A percentile compares a stretch with the other conserved stretches of the same genome.
phyloP scores from a whole-genome alignment of 2,888 invertebrate species.

The Andrena bucephala region DNA sequence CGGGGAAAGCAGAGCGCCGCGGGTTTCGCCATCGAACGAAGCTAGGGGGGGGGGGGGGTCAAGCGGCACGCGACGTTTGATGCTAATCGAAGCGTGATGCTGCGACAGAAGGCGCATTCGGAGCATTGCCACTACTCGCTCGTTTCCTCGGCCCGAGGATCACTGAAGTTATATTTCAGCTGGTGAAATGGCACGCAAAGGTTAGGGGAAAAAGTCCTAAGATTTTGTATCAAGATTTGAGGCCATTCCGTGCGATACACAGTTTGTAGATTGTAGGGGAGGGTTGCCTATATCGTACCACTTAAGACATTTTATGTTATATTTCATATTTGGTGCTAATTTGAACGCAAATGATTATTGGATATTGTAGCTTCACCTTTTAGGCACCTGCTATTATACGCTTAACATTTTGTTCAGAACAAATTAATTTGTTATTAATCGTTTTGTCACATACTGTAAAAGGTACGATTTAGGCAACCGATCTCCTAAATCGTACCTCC shows the following conservation, averaged over 20 bases:
- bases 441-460: too few species aligned
- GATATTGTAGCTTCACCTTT: too few species aligned
- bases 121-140: background rate
- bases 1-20: slow-evolving; percentile 57
- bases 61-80: slow-evolving; percentile 61
- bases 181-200: background rate
- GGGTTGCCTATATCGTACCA: too few species aligned
- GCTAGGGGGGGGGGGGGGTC: slow-evolving; percentile 22
- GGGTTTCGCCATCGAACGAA: slow-evolving; percentile 52
- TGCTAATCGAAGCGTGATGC: slow-evolving; percentile 64
- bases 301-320: too few species aligned
- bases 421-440: too few species aligned
- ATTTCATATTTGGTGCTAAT: too few species aligned
- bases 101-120: slow-evolving; percentile 33
- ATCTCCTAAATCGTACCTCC: too few species aligned
- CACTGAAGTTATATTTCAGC: background rate
- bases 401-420: too few species aligned
- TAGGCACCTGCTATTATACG: too few species aligned
- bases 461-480: too few species aligned
- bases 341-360: too few species aligned
- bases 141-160: background rate
- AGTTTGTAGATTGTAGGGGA: background rate
- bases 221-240: background rate
- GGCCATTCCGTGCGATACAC: background rate
- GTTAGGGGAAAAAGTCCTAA: background rate